phyloP scores from a whole-genome alignment of 2,113 vertebrate genomes.

The Anser cygnoides region DNA sequence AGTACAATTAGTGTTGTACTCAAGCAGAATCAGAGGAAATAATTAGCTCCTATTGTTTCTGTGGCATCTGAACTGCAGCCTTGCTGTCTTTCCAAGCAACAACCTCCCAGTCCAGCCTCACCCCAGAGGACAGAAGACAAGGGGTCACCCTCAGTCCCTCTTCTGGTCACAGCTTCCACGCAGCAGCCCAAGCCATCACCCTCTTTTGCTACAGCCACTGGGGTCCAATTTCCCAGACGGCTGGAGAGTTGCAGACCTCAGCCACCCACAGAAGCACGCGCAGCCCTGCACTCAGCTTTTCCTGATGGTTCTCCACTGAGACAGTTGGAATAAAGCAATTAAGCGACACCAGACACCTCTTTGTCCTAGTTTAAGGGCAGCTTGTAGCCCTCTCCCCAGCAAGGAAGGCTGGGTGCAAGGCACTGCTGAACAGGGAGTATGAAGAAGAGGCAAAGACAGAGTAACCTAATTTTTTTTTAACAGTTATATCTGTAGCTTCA shows the following conservation, averaged over 20 bases:
- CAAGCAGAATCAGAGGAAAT: constrained; percentile 59
- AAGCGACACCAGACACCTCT: background rate
- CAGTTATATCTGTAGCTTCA: background rate
- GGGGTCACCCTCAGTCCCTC: background rate
- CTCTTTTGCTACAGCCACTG: background rate
- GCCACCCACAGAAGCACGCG: background rate
- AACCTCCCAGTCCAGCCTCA: background rate
- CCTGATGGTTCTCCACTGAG: background rate
- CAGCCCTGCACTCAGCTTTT: background rate
- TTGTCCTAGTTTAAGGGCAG: background rate
- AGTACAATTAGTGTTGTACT: constrained; percentile 60
- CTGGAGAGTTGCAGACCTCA: background rate
- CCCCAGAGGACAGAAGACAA: background rate
- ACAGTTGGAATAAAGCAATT: background rate
- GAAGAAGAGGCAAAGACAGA: background rate
- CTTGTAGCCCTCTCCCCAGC: background rate
- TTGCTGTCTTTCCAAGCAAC: constrained; percentile 13
- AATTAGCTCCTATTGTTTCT: constrained; percentile 53
- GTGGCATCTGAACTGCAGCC: background rate
- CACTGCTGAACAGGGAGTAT: background rate
- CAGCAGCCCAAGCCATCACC: background rate
- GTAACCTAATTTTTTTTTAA: background rate
- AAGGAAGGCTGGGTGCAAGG: background rate
- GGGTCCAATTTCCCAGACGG: background rate
- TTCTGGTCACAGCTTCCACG: background rate